Base-by-base conservation (phyloP, 2,797 vertebrate genomes). In the Oryzias sinensis region DNA sequence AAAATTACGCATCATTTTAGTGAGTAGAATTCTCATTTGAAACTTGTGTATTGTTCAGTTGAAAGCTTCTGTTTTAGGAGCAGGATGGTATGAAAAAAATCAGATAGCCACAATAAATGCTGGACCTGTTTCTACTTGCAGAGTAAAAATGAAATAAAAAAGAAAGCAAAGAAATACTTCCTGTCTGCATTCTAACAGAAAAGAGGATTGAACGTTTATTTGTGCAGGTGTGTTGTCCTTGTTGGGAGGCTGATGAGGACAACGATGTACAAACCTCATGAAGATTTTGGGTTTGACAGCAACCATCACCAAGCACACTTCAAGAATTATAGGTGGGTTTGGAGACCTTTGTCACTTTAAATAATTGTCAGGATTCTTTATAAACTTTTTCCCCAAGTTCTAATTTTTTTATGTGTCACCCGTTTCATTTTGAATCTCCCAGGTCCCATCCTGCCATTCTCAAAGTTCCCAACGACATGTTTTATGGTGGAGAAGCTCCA, bases 271-370 rank as follows among this genome's bases (percentile, higher is more conserved):
- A 57, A 53, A 50, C 43, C 43, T 76, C 59, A 78, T 0, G 41
- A 69, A 29, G 22, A 2, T 5, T 9, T 27, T 0, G 69, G 77
- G 11, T 96, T 88, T n/a, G 13, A 95, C 74, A 42, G 79, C 0
- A 76, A 79, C 58, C n/a, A 89, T 96, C 62, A 95, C 94, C 68
- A 97, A 95, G n/a, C n/a, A n/a, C n/a, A 69, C 85, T 96, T 50
- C 87, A 88, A 79, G n/a, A 97, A 96, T 80, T 97, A 97, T 88
- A 96, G 95, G 95, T 96, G 72, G 5, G 25, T 27, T 5, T 44
- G 6, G 3, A 20, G 40, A 55, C 6, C 24, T 48, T 37, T 37
- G 9, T 11, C 33, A 11, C 9, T 13, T 37, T 37, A 9, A 13
- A 3, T 4, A 11, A 37, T 37, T 27, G 27, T 6, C 27, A 27